Base-by-base conservation (phyloP, 2,113 vertebrate species). In the Ictalurus furcatus region DNA sequence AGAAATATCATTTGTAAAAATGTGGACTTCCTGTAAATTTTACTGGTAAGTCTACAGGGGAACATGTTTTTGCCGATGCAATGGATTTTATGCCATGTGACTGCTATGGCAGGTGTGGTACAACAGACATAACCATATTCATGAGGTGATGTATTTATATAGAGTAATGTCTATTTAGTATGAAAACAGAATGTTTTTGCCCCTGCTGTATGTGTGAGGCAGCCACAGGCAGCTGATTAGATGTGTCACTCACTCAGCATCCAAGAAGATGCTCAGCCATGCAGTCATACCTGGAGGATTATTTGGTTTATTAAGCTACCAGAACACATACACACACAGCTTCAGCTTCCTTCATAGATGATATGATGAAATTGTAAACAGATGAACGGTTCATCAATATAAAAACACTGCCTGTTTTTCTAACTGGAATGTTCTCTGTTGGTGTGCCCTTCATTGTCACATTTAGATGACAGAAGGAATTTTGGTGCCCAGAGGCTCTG, bases 401-500 rank as follows among this genome's bases (percentile, higher is more conserved):
- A 67, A 48, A 61, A 54, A 67, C 44, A 74, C 84, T 83, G 48
- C 40, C 59, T 34, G 40, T 21, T 74, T 84, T 58, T 40, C 74
- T 90, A 84, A 90, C 37, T 37, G 1, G 7, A 85, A 81, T 87
- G 73, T 87, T 87, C 65, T 81, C 73, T 56, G 63, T 48, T 85
- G 63, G 76, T n/a, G 37, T 63, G 87, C 90, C 76, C 87, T 88
- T 89, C 52, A 85, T 63, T 92, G 89, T 90, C 90, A 87, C 85
- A 90, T 90, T 90, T 74, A 85, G 83, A 91, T 81, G 80, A 89
- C 90, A 91, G 90, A 87, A 86, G 84, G 54, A 79, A 74, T 80
- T 40, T 54, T 44, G 87, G 58, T 13, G 73, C 88, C 88, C 83
- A 21, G 52, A 82, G 89, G 88, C 88, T 84, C 85, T 79, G 13